Conservation (phyloP, 2,113 vertebrate genomes). For the rat (Rattus norvegicus) region DNA sequence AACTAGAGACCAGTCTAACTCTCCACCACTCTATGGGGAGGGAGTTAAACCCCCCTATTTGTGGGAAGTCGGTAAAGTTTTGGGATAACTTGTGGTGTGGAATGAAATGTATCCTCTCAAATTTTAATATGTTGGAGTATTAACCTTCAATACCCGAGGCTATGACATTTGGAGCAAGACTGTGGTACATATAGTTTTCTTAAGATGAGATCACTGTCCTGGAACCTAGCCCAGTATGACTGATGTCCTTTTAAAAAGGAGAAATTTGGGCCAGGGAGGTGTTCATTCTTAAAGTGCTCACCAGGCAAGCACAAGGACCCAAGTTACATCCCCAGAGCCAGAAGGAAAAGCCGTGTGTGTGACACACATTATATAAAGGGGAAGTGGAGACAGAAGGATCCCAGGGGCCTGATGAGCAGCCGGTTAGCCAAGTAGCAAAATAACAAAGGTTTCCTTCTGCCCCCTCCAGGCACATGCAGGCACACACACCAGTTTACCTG, state of each 20-base stretch:
- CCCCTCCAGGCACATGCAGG: not conserved
- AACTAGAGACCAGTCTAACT: not conserved
- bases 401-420: not conserved
- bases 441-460: not conserved
- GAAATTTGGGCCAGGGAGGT: too few species aligned
- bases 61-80: not conserved
- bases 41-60: not conserved
- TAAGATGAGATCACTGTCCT: not conserved
- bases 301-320: not conserved
- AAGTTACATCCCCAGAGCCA: not conserved
- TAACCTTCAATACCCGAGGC: not conserved
- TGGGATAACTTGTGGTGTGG: not conserved
- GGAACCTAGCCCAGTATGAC: not conserved
- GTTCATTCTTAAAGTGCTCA: not conserved
- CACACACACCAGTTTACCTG: not conserved
- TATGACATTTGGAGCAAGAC: slow-evolving; percentile 30
- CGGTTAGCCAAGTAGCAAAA: not conserved
- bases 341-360: not conserved
- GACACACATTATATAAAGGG: too few species aligned
- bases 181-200: not conserved
- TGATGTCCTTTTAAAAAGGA: not conserved
- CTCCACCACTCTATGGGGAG: not conserved
- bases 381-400: not conserved
- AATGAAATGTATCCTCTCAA: not conserved
- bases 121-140: not conserved